Conservation (phyloP, 2,797 vertebrate genomes). For the Heteromormyrus szaboi region DNA sequence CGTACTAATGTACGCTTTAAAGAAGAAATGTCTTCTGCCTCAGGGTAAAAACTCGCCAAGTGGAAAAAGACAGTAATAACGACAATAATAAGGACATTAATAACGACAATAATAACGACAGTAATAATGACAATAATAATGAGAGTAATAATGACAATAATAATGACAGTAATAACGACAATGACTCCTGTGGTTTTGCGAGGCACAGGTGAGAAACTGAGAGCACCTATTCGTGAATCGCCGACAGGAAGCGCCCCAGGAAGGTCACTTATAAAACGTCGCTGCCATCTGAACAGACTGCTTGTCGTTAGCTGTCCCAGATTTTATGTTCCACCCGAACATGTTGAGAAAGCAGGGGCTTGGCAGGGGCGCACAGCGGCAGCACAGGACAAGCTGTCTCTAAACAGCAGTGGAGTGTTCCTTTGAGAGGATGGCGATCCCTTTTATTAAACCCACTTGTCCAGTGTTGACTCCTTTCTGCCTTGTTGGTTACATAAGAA, state of each 20-base stretch:
- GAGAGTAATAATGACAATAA: not conserved
- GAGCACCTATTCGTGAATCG: not conserved
- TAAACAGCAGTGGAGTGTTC: conserved; percentile 60
- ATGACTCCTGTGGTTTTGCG: not conserved
- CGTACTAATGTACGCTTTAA: not conserved
- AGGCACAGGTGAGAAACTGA: not conserved
- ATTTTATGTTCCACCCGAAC: conserved; percentile 37
- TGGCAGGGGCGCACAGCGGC: conserved; percentile 35
- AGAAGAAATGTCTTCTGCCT: not conserved
- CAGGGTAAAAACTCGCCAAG: not conserved
- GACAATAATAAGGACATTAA: not conserved
- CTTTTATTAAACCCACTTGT: conserved; percentile 63
- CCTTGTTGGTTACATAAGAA: conserved; percentile 47
- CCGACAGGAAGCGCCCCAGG: not conserved
- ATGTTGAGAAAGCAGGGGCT: conserved; percentile 36
- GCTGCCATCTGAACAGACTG: conserved; percentile 34
- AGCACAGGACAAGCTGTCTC: conserved; percentile 52
- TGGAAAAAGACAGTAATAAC: not conserved
- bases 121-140: not conserved
- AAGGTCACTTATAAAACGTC: conserved; percentile 23
- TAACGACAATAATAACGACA: not conserved
- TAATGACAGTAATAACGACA: not conserved
- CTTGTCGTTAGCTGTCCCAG: conserved; percentile 36
- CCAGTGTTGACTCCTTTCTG: conserved; percentile 42
- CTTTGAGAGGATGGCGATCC: conserved; percentile 53